These are phyloP conservation scores for Ceratotherium simum DNA, from an alignment of 2,113 vertebrate genomes.

Conservation along the genomic window DNA sequence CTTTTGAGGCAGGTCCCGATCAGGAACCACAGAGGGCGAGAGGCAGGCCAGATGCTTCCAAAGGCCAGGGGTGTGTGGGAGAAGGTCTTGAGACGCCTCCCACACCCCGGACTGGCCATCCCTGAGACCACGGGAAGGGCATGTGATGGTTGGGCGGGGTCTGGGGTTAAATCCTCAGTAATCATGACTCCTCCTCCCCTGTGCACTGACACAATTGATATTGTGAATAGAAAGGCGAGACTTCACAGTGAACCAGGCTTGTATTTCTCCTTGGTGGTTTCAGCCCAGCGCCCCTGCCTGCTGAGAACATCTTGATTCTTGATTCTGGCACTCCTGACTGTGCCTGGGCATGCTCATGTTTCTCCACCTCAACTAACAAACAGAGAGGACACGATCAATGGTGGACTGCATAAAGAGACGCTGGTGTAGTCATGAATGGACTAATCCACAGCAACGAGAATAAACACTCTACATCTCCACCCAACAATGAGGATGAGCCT, in stretches of 20 bases:
- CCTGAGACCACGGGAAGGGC: no score
- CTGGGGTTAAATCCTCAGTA: not conserved
- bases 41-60: not conserved
- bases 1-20: not conserved
- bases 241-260: not conserved
- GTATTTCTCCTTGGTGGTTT: not conserved
- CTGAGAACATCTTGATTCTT: not conserved
- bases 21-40: not conserved
- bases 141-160: not conserved
- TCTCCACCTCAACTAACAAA: not conserved
- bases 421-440: not conserved
- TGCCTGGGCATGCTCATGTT: not conserved
- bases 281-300: fast-evolving
- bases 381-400: no score
- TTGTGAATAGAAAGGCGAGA: not conserved
- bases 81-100: not conserved
- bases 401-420: no score
- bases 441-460: not conserved
- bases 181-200: not conserved
- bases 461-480: not conserved
- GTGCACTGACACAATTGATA: fast-evolving
- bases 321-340: not conserved
- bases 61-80: not conserved
- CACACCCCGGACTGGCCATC: no score
- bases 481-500: not conserved